Evolutionary conservation across 2,797 vertebrate genomes (phyloP).

Genomic region (Rhinichthys osculus): DNA sequence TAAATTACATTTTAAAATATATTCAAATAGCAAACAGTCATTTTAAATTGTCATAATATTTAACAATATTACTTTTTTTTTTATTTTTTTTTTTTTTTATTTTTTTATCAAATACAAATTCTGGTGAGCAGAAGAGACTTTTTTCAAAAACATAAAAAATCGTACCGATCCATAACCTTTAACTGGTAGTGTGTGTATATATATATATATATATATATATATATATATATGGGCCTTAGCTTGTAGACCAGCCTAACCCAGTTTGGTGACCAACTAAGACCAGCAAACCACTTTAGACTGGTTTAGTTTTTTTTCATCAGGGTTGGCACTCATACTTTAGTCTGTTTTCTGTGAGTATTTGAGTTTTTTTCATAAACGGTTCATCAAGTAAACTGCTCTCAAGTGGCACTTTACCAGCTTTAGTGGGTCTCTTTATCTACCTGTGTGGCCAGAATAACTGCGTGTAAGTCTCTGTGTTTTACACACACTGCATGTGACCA

Average conservation of each 20-base stretch:
- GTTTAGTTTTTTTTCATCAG: neutral
- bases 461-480: constrained; percentile 11
- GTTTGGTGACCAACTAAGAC: neutral
- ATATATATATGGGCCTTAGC: neutral
- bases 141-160: too few species aligned
- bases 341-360: neutral
- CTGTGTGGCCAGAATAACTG: constrained; percentile 50
- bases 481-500: neutral
- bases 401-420: constrained; percentile 7
- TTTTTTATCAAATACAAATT: too few species aligned
- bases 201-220: neutral
- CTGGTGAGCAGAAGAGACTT: too few species aligned
- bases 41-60: too few species aligned
- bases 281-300: neutral
- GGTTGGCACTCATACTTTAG: constrained; percentile 10
- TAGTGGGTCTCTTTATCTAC: constrained; percentile 46
- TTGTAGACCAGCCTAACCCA: neutral
- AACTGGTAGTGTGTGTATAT: too few species aligned
- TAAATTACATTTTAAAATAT: too few species aligned
- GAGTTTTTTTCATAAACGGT: constrained; percentile 31
- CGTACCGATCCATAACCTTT: too few species aligned
- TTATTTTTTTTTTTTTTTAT: too few species aligned
- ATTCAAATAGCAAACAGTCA: too few species aligned
- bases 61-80: too few species aligned
- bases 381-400: constrained; percentile 32